phyloP scores from a whole-genome alignment of 2,888 invertebrate genomes.

The Amiota mariae region DNA sequence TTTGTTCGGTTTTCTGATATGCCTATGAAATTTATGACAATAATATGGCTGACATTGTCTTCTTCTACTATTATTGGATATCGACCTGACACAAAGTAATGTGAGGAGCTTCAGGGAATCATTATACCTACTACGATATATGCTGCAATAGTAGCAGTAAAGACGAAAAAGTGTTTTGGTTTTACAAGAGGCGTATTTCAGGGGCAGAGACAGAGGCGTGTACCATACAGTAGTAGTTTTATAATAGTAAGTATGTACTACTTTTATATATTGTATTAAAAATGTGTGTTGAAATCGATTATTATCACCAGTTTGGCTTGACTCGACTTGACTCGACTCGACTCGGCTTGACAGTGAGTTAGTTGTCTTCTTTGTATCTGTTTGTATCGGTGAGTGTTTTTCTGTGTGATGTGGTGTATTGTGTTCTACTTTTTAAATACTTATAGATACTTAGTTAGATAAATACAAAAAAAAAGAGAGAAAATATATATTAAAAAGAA shows the following conservation, averaged over 20 bases:
- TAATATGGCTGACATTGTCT: conserved; percentile 22
- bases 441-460: background rate
- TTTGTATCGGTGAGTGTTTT: too few species aligned
- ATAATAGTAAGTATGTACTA: conserved; percentile 13
- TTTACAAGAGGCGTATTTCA: background rate
- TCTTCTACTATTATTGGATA: background rate
- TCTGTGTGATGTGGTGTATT: background rate
- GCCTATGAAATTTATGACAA: conserved; percentile 15
- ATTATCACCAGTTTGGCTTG: conserved; percentile 13
- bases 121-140: background rate
- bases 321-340: background rate
- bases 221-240: background rate
- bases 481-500: too few species aligned
- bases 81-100: background rate
- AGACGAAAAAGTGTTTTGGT: background rate
- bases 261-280: conserved; percentile 1
- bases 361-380: too few species aligned
- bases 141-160: background rate
- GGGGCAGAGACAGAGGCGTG: background rate
- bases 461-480: background rate
- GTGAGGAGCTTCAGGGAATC: background rate
- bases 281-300: conserved; percentile 21
- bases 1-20: background rate
- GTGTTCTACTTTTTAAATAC: conserved; percentile 21
- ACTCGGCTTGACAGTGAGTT: background rate